Evolutionary conservation across 2,797 vertebrate genomes (phyloP), one percentile per base, ranked within the genome.

Genomic region (Australoheros facetus): DNA sequence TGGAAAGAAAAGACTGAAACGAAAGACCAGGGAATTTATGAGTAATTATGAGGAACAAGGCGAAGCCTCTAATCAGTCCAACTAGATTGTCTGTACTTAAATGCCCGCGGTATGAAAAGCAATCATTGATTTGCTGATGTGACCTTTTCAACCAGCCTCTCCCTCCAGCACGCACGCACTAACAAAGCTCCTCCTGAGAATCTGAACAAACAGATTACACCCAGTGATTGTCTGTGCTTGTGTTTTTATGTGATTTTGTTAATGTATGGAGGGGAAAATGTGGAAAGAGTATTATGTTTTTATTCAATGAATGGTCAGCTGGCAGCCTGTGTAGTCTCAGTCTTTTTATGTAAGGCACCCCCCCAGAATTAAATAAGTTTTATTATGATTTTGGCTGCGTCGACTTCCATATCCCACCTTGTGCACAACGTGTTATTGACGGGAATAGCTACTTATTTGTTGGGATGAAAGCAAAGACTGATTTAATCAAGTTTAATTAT

Each of bases 51-150:
- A 79, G 54, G 80, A 80, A 78, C 60, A 77, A 73, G 78, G 74
- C 60, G 69, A 78, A 88, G 73, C 39, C 64, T 85, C 74, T 87
- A 87, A 88, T 91, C 85, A 90, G 74, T 84, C 72, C 82, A 57
- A 23, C 28, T 78, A 48, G 57, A 83, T 66, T 87, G 58, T 82
- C 58, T 87, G 58, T 82, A 11, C 75, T 80, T 73, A 69, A 88
- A 87, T 51, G 80, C 26, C 19, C 12, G 73, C 86, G 80, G 79
- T 91, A 82, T 72, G 75, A 81, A 78, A 89, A 79, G 73, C 73
- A 91, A 81, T 91, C 86, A 90, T 80, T 72, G 88, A 90, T 90
- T 89, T 78, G 85, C 75, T 78, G 82, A 88, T 86, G 78, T 93
- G 89, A 93, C 93, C 90, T 92, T 94, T 94, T 80, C 80, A 85